phyloP scores from a whole-genome alignment of 2,797 vertebrate species.

The Morus bassanus region DNA sequence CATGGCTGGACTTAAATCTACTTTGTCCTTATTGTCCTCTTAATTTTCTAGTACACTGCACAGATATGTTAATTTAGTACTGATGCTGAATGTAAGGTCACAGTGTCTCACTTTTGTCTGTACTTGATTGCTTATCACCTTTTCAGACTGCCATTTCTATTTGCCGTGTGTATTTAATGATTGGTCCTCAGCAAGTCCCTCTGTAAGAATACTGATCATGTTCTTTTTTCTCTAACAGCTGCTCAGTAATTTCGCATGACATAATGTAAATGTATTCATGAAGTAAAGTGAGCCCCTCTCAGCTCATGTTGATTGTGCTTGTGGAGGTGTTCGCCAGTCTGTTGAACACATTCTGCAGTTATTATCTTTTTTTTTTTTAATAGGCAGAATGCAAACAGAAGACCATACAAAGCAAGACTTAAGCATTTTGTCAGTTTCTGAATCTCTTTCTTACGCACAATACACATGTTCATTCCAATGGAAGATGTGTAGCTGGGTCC shows the following conservation, averaged over 20 bases:
- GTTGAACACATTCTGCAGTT: slow-evolving; percentile 46
- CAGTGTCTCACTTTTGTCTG: slow-evolving; percentile 67
- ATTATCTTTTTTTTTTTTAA: neutral
- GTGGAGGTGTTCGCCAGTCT: slow-evolving; percentile 49
- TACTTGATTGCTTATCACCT: slow-evolving; percentile 73
- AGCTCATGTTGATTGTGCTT: slow-evolving; percentile 62
- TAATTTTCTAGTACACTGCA: slow-evolving; percentile 68
- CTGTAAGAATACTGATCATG: slow-evolving; percentile 63
- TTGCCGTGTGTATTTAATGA: slow-evolving; percentile 62
- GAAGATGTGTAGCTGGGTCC: neutral
- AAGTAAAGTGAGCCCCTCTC: slow-evolving; percentile 58
- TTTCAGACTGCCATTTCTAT: slow-evolving; percentile 68
- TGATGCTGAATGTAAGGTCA: slow-evolving; percentile 68
- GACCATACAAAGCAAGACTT: neutral
- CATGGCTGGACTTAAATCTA: slow-evolving; percentile 50
- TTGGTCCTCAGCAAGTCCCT: slow-evolving; percentile 22
- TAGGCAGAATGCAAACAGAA: slow-evolving; percentile 16
- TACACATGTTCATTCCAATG: neutral
- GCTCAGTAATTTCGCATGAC: slow-evolving; percentile 75
- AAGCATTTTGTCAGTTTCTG: slow-evolving; percentile 40
- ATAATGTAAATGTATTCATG: slow-evolving; percentile 75
- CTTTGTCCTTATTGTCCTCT: slow-evolving; percentile 67
- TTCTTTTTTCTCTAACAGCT: slow-evolving; percentile 68
- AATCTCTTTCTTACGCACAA: neutral
- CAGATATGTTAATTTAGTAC: slow-evolving; percentile 70